phyloP scores from a whole-genome alignment of 2,888 invertebrate species.

The Octodonta nipae region DNA sequence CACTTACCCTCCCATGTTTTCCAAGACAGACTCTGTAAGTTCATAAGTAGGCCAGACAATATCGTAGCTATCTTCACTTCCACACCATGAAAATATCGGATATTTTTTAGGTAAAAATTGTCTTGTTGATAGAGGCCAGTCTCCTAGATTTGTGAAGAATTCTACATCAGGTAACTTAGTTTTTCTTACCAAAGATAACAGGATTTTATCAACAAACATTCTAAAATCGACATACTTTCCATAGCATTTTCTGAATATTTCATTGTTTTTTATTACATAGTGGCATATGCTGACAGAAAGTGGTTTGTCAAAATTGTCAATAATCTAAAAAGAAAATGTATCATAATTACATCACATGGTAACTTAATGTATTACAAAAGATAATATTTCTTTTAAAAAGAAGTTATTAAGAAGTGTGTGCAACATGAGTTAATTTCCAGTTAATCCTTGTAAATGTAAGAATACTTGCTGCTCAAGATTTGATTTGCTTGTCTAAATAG shows the following conservation, averaged over 20 bases:
- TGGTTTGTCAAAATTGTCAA: conserved; percentile 61
- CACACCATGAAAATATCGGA: conserved; percentile 95
- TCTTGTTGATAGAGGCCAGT: conserved; percentile 72
- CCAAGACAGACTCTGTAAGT: conserved; percentile 78
- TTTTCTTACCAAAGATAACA: conserved; percentile 71
- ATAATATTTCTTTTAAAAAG: too few species aligned
- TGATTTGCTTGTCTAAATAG: too few species aligned
- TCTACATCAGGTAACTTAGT: conserved; percentile 73
- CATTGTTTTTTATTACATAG: conserved; percentile 71
- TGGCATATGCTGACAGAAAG: conserved; percentile 79
- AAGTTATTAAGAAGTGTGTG: too few species aligned
- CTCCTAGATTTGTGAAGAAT: conserved; percentile 83
- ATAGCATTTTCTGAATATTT: conserved; percentile 76
- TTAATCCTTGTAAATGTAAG: too few species aligned
- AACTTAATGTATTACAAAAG: not conserved
- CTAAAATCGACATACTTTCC: conserved; percentile 92
- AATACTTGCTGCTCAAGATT: too few species aligned
- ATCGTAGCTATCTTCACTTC: conserved; percentile 70
- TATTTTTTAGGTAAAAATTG: conserved; percentile 39
- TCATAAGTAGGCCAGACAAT: conserved; percentile 93
- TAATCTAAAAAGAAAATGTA: conserved; percentile 23
- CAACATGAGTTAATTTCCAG: too few species aligned
- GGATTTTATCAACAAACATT: conserved; percentile 82
- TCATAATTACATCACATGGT: not conserved
- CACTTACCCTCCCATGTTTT: conserved; percentile 78